Conservation (phyloP, 2,797 vertebrate genomes). For the Gypaetus barbatus region DNA sequence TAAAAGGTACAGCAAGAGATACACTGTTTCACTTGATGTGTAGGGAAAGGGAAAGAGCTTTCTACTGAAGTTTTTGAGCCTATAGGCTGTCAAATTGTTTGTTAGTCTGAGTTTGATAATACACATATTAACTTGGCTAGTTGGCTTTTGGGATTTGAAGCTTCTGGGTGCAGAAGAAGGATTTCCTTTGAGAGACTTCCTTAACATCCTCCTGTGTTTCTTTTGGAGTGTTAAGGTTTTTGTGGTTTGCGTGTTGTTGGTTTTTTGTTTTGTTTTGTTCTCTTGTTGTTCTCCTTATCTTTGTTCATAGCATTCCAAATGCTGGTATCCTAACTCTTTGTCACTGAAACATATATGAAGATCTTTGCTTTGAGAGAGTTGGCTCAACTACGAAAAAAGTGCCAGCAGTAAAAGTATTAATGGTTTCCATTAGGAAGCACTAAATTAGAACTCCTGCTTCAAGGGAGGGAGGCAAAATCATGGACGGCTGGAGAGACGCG, state of each 20-base stretch:
- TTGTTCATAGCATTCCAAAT: not conserved
- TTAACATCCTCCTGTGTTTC: not conserved
- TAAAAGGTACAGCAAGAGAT: not conserved
- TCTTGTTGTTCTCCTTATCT: not conserved
- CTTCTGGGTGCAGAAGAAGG: not conserved
- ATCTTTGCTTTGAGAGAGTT: not conserved
- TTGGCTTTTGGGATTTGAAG: not conserved
- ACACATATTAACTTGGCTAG: not conserved
- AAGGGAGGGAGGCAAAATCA: not conserved
- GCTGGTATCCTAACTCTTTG: not conserved
- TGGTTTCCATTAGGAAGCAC: not conserved
- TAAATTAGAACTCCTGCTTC: not conserved
- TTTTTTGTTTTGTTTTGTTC: not conserved
- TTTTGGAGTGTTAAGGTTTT: not conserved
- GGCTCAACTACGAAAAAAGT: not conserved
- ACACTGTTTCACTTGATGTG: not conserved
- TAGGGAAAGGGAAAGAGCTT: not conserved
- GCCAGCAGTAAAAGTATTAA: not conserved
- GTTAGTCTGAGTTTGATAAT: not conserved
- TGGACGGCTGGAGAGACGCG: not conserved
- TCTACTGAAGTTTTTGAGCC: not conserved
- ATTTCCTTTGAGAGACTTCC: slow-evolving; percentile 10
- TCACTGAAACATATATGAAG: not conserved
- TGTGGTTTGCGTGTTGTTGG: not conserved
- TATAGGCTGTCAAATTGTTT: not conserved